Evolutionary conservation across 1,140 invertebrate genomes (phyloP), one percentile per base, ranked within the genome.

Genomic region (Drosophila tristis): DNA sequence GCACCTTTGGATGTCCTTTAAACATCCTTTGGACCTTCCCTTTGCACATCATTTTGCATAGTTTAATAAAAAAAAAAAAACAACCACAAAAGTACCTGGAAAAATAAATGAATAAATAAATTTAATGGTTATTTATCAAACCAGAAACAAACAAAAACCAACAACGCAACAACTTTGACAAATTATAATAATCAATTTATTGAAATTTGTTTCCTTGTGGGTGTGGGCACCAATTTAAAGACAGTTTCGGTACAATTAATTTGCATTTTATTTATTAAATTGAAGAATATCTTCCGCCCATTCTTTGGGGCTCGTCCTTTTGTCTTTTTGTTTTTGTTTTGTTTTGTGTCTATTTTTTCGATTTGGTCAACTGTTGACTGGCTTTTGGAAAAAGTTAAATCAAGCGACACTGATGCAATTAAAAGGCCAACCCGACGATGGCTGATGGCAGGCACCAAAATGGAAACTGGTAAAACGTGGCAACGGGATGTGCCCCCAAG

Each of bases 351-450:
- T 43, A 54, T 55, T 35, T 20, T 63, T 53, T 72, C 49, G 20
- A 16, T 65, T 81, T 78, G 50, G 26, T 56, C 62, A 55, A 65
- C 60, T 71, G 72, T 63, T 72, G 62, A 70, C 51, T 68, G 25
- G 73, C 78, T 67, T 48, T 73, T 67, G 65, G 68, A 71, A 82
- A 65, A 73, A 56, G 66, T 89, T 84, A 85, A 87, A 89, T 87
- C 84, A 89, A 87, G 63, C 85, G 76, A 64, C 60, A 77, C 64
- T 89, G 73, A 87, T 90, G 80, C 85, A 89, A 87, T 87, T 87
- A 87, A 87, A 84, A 84, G 71, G 54, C 23, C 31, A 51, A 53
- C 35, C 35, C 35, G 11, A 39, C 4, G 35, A 13, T 13, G 35
- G 11, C 35, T 13, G 35, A 39, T 11, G 35, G 35, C 11, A n/a